phyloP scores from a whole-genome alignment of 2,113 vertebrate species.

The Erpornis zantholeuca region DNA sequence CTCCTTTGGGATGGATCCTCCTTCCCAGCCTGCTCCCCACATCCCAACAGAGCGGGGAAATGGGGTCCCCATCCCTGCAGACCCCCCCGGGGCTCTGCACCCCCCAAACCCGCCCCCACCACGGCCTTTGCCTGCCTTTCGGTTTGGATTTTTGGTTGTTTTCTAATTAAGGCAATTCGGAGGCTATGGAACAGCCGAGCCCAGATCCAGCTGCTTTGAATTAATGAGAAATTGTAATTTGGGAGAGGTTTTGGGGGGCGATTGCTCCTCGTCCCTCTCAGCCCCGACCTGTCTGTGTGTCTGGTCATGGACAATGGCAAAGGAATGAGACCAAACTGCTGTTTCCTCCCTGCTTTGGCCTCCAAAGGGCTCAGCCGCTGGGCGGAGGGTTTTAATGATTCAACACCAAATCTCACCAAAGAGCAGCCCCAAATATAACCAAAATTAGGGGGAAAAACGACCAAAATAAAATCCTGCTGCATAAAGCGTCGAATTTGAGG shows the following conservation, averaged over 20 bases:
- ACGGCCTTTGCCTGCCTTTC: neutral
- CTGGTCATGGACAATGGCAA: neutral
- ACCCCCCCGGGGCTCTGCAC: accelerated
- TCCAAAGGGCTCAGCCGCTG: neutral
- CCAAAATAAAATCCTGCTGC: neutral
- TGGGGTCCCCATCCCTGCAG: neutral
- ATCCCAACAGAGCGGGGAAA: accelerated
- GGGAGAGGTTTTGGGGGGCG: neutral
- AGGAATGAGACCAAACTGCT: neutral
- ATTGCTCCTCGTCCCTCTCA: neutral
- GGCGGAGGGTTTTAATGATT: accelerated
- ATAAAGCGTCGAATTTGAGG: accelerated
- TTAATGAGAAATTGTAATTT: neutral
- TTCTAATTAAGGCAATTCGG: constrained; percentile 23
- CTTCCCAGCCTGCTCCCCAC: accelerated
- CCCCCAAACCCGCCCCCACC: accelerated
- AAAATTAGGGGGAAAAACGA: neutral
- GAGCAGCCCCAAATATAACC: accelerated
- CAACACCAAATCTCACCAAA: neutral
- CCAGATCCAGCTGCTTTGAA: neutral
- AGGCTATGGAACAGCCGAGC: neutral
- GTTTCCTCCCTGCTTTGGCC: neutral
- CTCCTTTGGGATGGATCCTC: neutral
- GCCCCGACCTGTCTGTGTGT: neutral
- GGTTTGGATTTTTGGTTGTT: neutral